A percentile compares a stretch with the other conserved stretches of the same genome.
Evolutionary conservation across 2,797 vertebrate species (phyloP).

Genomic region (Cuculus canorus): DNA sequence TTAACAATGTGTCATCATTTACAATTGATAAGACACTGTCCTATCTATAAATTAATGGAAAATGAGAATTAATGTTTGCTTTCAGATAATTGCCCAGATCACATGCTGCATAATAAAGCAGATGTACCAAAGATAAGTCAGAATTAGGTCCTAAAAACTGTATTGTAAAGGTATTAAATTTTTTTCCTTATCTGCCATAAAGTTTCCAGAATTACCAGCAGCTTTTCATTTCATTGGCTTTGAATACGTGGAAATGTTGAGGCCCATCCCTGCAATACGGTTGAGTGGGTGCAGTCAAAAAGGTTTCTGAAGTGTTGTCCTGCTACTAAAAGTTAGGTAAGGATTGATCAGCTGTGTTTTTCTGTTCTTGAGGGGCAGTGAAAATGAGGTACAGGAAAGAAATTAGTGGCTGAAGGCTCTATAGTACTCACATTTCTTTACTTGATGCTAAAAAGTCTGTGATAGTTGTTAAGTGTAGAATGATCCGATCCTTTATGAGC

Average conservation of each 20-base stretch:
- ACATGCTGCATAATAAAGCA: background rate
- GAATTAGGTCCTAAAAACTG: background rate
- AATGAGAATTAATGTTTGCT: conserved; percentile 1
- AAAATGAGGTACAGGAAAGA: background rate
- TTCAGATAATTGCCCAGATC: background rate
- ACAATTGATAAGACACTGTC: background rate
- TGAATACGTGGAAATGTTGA: background rate
- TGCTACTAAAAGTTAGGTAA: background rate
- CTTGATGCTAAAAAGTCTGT: background rate
- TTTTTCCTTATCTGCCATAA: background rate
- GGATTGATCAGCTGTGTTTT: background rate
- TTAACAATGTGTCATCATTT: background rate
- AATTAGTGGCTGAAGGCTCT: background rate
- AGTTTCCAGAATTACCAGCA: background rate
- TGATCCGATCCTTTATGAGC: background rate
- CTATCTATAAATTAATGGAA: background rate
- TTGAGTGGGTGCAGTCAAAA: background rate
- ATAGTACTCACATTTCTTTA: background rate
- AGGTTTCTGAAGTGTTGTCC: background rate
- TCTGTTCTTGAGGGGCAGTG: background rate
- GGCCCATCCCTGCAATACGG: background rate
- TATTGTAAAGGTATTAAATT: background rate
- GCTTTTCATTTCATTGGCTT: background rate
- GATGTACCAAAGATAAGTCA: background rate
- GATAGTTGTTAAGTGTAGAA: background rate